Percentiles rank a stretch among this genome's conserved stretches.
phyloP scores from a whole-genome alignment of 2,888 invertebrate genomes.

The Drosophila birchii region DNA sequence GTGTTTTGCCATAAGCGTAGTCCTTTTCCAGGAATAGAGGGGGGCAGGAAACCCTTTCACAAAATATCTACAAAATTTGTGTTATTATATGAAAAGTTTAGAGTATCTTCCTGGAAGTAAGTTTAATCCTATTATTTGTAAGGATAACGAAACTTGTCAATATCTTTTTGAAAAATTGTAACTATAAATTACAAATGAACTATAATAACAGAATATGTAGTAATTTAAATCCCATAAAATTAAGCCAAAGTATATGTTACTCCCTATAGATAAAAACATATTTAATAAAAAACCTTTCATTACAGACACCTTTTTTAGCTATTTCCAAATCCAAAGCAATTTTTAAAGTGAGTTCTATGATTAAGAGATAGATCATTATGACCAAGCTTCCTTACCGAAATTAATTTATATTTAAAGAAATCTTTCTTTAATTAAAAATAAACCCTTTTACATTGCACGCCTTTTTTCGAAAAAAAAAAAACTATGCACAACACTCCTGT shows the following conservation, averaged over 20 bases:
- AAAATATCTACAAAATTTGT: neutral
- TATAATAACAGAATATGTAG: neutral
- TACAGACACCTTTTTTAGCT: neutral
- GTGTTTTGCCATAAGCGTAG: constrained; percentile 58
- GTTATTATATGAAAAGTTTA: constrained; percentile 17
- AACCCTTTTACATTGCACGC: constrained; percentile 15
- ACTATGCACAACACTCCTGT: constrained; percentile 6
- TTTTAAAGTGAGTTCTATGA: too few relatives aligned
- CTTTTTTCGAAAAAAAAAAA: constrained; percentile 5
- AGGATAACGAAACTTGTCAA: neutral
- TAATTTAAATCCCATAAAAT: neutral
- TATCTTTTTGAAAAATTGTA: neutral
- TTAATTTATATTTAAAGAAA: neutral
- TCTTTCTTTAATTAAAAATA: neutral
- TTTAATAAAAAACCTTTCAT: neutral
- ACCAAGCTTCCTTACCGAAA: neutral
- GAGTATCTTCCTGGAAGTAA: constrained; percentile 1
- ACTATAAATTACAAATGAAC: neutral
- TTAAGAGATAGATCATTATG: too few relatives aligned
- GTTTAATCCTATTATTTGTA: neutral
- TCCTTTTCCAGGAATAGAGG: constrained; percentile 6
- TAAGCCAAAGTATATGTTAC: neutral
- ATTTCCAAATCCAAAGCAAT: neutral
- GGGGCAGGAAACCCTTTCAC: constrained; percentile 5
- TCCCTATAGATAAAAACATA: neutral